phyloP scores from a whole-genome alignment of 2,888 invertebrate species.

The Drosophila melanosoma region DNA sequence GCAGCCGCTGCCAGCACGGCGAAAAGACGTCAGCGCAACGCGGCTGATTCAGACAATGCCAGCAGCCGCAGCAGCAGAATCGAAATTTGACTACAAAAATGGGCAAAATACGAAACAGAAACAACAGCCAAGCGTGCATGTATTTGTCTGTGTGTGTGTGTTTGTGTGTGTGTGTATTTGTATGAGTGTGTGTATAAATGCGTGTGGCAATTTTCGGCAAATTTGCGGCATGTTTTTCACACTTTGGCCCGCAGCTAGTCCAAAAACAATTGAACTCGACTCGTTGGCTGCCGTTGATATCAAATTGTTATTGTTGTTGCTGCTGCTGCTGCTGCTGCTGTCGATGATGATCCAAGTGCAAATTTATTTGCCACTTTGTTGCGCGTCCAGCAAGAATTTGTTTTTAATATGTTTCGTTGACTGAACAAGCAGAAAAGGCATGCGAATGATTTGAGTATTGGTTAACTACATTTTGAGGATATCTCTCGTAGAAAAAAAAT shows the following conservation, averaged over 20 bases:
- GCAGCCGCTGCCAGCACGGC: constrained; percentile 11
- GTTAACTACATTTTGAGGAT: neutral
- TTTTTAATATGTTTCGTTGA: constrained; percentile 41
- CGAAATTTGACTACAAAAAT: constrained; percentile 78
- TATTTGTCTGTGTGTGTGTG: constrained; percentile 11
- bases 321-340: constrained; percentile 18
- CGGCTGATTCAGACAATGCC: constrained; percentile 70
- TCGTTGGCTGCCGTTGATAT: constrained; percentile 68
- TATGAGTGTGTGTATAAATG: constrained; percentile 31
- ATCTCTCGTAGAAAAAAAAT: neutral
- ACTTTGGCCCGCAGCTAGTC: constrained; percentile 66
- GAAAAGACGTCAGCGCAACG: constrained; percentile 65
- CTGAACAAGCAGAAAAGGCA: constrained; percentile 34
- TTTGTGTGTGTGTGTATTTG: constrained; percentile 30
- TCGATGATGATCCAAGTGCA: constrained; percentile 74
- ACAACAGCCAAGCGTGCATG: constrained; percentile 25
- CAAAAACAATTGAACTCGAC: constrained; percentile 75
- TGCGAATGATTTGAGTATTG: constrained; percentile 31
- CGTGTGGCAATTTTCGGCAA: constrained; percentile 70
- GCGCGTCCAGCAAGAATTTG: constrained; percentile 51
- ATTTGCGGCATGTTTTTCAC: constrained; percentile 78
- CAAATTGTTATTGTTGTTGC: constrained; percentile 32
- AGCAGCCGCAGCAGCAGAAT: constrained; percentile 43
- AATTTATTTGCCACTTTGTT: constrained; percentile 78
- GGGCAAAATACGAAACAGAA: constrained; percentile 75